phyloP scores from a whole-genome alignment of 2,888 invertebrate genomes.

The Leptinotarsa tumamoca region DNA sequence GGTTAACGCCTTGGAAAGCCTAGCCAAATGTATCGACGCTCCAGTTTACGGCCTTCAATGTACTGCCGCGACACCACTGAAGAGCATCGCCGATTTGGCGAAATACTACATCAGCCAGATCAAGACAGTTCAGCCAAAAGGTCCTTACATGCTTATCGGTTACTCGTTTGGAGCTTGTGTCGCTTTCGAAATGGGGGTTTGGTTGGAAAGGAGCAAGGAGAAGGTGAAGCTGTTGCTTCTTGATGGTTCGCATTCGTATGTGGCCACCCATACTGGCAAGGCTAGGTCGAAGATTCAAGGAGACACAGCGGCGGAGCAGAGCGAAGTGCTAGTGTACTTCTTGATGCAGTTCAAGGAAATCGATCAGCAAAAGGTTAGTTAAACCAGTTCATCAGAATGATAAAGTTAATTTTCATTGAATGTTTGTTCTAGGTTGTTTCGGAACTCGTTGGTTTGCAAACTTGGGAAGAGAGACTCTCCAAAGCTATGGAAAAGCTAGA shows the following conservation, averaged over 20 bases:
- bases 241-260: slow-evolving; percentile 90
- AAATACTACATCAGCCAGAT: slow-evolving; percentile 79
- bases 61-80: slow-evolving; percentile 79
- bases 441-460: slow-evolving; percentile 72
- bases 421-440: slow-evolving; percentile 66
- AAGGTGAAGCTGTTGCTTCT: slow-evolving; percentile 78
- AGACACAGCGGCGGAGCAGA: slow-evolving; percentile 72
- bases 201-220: slow-evolving; percentile 77
- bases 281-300: slow-evolving; percentile 71
- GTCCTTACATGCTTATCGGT: slow-evolving; percentile 91
- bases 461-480: slow-evolving; percentile 73
- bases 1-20: slow-evolving; percentile 75
- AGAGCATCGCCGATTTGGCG: slow-evolving; percentile 80
- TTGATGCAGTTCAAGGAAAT: slow-evolving; percentile 82
- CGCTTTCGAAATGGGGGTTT: slow-evolving; percentile 93
- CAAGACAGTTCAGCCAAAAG: slow-evolving; percentile 79
- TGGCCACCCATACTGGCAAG: slow-evolving; percentile 80
- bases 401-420: slow-evolving; percentile 11
- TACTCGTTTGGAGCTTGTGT: slow-evolving; percentile 97
- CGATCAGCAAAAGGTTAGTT: slow-evolving; percentile 76
- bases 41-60: slow-evolving; percentile 94
- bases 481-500: slow-evolving; percentile 71
- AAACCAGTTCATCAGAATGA: neutral
- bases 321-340: slow-evolving; percentile 86
- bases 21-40: slow-evolving; percentile 80